Percentiles rank a stretch among this genome's conserved stretches.
These are phyloP conservation scores for Sterrhoptilus dennistouni DNA, from an alignment of 2,113 vertebrate genomes.

Conservation along the genomic window DNA sequence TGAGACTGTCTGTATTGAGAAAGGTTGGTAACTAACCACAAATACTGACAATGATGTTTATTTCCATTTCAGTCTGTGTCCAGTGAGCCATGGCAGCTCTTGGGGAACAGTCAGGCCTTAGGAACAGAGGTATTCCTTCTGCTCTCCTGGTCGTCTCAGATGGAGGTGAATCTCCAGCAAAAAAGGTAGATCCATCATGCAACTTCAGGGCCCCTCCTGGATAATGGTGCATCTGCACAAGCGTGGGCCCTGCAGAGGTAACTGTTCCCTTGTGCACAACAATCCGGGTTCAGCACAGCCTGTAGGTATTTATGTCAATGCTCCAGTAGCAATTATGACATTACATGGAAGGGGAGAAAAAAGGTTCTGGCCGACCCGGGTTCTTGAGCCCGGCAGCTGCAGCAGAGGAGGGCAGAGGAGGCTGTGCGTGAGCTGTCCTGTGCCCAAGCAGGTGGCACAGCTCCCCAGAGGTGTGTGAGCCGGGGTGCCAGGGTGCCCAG, in stretches of 20 bases:
- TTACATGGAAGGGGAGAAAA: neutral
- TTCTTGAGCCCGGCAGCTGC: rapidly evolving
- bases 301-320: rapidly evolving
- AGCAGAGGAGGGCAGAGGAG: too few species aligned
- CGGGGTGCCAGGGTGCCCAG: too few species aligned
- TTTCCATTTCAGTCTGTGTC: neutral
- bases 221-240: neutral
- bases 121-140: neutral
- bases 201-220: neutral
- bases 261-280: rapidly evolving
- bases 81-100: neutral
- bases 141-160: neutral
- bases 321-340: rapidly evolving
- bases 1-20: neutral
- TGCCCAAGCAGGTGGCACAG: neutral
- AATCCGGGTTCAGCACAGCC: rapidly evolving
- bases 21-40: neutral
- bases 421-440: neutral
- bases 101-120: rapidly evolving
- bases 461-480: neutral
- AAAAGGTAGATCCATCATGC: rapidly evolving
- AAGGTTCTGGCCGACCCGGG: neutral
- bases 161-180: neutral
- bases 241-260: neutral
- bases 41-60: neutral